phyloP scores from a whole-genome alignment of 2,113 vertebrate genomes.

The Puntigrus tetrazona region DNA sequence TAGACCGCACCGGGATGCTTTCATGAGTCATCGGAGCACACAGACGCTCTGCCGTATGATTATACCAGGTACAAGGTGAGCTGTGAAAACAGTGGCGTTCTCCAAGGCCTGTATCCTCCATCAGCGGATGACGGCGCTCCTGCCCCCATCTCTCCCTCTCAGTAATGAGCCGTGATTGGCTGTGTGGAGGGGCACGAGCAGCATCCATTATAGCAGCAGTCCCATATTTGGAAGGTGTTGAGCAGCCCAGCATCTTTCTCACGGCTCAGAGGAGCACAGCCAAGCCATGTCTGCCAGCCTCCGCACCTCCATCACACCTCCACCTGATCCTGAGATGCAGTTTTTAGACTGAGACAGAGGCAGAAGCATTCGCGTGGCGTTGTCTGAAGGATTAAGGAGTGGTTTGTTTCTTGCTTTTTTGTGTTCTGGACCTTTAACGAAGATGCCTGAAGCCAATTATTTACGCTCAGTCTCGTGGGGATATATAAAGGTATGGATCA shows the following conservation, averaged over 20 bases:
- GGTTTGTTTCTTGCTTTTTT: conserved; percentile 2
- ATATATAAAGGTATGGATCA: conserved; percentile 80
- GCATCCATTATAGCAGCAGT: conserved; percentile 26
- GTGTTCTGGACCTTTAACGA: conserved; percentile 43
- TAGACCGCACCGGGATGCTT: neutral
- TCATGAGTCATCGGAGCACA: neutral
- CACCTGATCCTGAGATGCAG: conserved; percentile 6
- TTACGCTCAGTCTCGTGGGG: conserved; percentile 85
- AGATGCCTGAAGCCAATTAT: conserved; percentile 88
- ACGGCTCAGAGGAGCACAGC: neutral
- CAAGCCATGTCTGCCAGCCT: conserved; percentile 28
- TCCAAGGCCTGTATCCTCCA: conserved; percentile 8
- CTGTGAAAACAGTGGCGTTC: conserved; percentile 10
- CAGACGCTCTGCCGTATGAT: neutral
- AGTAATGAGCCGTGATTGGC: conserved; percentile 53
- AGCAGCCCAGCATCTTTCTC: conserved; percentile 32
- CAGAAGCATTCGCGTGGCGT: neutral
- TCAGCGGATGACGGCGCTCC: conserved; percentile 25
- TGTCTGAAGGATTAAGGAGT: conserved; percentile 17
- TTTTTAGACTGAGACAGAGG: neutral
- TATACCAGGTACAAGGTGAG: conserved; percentile 32
- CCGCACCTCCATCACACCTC: conserved; percentile 7
- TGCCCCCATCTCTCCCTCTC: conserved; percentile 1
- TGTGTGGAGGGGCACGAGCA: neutral
- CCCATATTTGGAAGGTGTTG: conserved; percentile 51